Evolutionary conservation across 2,888 invertebrate genomes (phyloP).

Genomic region (Tipula helvola): DNA sequence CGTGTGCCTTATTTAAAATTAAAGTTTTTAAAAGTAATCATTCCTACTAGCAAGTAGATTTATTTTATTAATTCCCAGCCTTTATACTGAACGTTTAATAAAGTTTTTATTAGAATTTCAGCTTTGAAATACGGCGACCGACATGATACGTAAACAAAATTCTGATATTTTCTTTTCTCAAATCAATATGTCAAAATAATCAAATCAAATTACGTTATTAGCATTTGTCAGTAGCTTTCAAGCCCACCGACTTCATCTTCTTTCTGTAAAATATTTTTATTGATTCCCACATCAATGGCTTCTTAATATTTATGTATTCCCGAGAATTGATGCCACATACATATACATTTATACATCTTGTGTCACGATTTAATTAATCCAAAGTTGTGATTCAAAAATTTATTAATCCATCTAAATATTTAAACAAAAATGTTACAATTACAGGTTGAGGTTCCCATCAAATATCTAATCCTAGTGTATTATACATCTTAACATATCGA

Average conservation of each 20-base stretch:
- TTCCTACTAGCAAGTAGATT: too few relatives aligned
- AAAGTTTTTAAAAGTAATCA: too few relatives aligned
- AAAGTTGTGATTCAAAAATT: slow-evolving; percentile 10
- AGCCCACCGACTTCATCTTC: background rate
- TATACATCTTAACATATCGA: background rate
- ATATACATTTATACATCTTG: background rate
- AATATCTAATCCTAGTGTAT: background rate
- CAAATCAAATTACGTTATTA: background rate
- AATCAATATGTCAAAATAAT: background rate
- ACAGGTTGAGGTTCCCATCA: background rate
- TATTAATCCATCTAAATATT: slow-evolving; percentile 11
- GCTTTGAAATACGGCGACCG: too few relatives aligned
- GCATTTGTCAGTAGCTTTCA: background rate
- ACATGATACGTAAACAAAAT: too few relatives aligned
- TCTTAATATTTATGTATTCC: background rate
- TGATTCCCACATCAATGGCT: background rate
- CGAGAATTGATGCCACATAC: background rate
- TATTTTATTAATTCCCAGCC: too few relatives aligned
- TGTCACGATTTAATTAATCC: slow-evolving; percentile 12
- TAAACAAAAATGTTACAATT: background rate
- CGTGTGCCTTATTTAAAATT: too few relatives aligned
- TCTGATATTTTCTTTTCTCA: background rate
- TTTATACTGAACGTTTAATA: too few relatives aligned
- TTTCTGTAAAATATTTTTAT: background rate
- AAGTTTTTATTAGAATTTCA: too few relatives aligned